Evolutionary conservation across 53 echinoderm and acorn worm genomes (phyloP), one percentile per base, ranked within the genome.

Genomic region (Paelopatides confundens): DNA sequence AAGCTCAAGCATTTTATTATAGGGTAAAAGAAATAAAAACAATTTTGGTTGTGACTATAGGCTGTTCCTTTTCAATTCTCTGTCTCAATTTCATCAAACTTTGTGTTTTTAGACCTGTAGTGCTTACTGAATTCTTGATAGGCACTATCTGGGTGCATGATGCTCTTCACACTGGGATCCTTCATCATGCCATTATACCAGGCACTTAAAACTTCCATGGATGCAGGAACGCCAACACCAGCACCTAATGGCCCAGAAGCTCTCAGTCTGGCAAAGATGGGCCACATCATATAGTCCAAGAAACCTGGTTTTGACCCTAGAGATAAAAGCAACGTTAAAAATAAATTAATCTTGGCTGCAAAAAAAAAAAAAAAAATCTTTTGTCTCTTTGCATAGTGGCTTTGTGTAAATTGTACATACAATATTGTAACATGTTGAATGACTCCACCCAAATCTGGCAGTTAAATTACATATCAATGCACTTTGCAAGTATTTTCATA

Each of bases 231-330:
- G 33, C 46, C 38, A 4, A 31, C 43, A 4, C 69, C 84, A 4
- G 14, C 47, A 35, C 91, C 91, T 10, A 91, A 71, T 32, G 38
- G 12, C 5, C 29, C 78, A 9, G 24, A n/a, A 21, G 74, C 62
- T 15, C 66, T 65, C 33, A 62, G 27, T 11, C 91, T 87, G 35
- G 82, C 87, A 82, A 92, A 85, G 46, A 86, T 65, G 6, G 92
- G 92, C 92, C 92, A 92, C 65, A 89, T 21, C 36, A 64, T 70
- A 69, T 69, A 89, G 47, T 92, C 92, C 53, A 89, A 43, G 85
- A 89, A 77, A 32, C 92, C 92, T 3, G 92, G 92, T 37, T 77
- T 54, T 21, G 85, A 89, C 3, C 92, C 92, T 92, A 35, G 18
- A 62, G 17, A 35, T 24, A 47, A 43, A 65, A 30, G 26, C 10